These are phyloP conservation scores for Tachina lurida DNA, from an alignment of 2,888 invertebrate genomes.

Conservation along the genomic window DNA sequence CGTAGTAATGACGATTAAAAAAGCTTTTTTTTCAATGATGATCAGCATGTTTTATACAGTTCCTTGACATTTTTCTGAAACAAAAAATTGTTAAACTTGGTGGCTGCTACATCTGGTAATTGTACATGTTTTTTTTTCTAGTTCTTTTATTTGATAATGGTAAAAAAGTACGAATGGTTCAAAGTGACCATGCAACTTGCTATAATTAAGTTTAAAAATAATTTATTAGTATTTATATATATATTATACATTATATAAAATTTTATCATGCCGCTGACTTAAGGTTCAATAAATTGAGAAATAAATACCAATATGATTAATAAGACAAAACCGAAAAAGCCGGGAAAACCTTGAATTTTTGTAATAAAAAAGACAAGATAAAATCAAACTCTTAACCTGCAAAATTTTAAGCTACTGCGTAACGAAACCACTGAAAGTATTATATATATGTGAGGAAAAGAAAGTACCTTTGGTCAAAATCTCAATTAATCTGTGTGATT, in stretches of 20 bases:
- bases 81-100: conserved; percentile 55
- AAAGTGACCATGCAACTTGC: neutral
- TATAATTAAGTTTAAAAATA: neutral
- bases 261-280: too few relatives aligned
- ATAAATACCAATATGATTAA: too few relatives aligned
- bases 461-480: too few relatives aligned
- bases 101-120: conserved; percentile 20
- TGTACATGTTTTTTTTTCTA: conserved; percentile 12
- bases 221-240: neutral
- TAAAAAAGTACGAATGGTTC: neutral
- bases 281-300: too few relatives aligned
- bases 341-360: too few relatives aligned
- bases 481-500: too few relatives aligned
- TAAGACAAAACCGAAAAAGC: too few relatives aligned
- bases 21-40: conserved; percentile 29
- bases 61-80: conserved; percentile 53
- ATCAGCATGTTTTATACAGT: conserved; percentile 58
- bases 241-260: neutral
- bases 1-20: conserved; percentile 28
- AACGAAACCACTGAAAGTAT: too few relatives aligned
- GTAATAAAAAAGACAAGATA: too few relatives aligned
- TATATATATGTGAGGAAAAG: too few relatives aligned
- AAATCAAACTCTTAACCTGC: too few relatives aligned
- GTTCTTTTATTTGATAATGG: neutral
- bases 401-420: too few relatives aligned